Evolutionary conservation across 2,797 vertebrate species (phyloP), one percentile per base, ranked within the genome.

Genomic region (Phrynocephalus forsythii): DNA sequence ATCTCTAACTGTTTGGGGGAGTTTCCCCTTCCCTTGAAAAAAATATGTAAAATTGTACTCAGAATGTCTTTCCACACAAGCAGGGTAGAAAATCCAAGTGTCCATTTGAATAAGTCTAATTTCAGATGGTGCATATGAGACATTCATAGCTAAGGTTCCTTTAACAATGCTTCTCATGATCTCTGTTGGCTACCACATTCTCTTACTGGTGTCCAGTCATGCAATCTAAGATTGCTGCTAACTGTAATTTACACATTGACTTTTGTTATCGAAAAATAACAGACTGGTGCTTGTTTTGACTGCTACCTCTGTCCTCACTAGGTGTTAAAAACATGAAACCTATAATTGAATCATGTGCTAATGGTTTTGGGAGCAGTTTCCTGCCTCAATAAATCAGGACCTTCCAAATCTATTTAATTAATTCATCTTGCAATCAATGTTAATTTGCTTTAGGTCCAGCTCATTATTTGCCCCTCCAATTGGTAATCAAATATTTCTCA

Each of bases 281-380:
- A 83, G 33, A 0, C 20, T 81, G 5, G 20, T 73, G 20, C 60
- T 86, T 93, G 84, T 82, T 90, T 89, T 91, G n/a, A 13, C 85
- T 91, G 30, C 89, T 90, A 92, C 80, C 38, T 93, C 6, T 91
- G 90, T 33, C 92, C 94, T 20, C 6, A 92, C 44, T 92, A 93
- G 82, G 82, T 93, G 67, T 10, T 71, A 92, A 93, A 93, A 94
- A 85, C 80, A 92, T 79, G 87, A 83, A 75, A 91, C 71, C 86
- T 94, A 44, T 95, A 95, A 95, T 95, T 95, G 95, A 95, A 94
- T 92, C 76, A 94, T 93, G 56, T 93, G 87, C 92, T 95, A 96
- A 95, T 92, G 56, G 78, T 0, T 73, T 94, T 94, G 92, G 73
- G 78, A 93, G 76, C 87, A 88, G 84, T 92, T 63, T 95, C 86